Evolutionary conservation across 2,888 invertebrate genomes (phyloP).

Genomic region (Vanessa cardui): DNA sequence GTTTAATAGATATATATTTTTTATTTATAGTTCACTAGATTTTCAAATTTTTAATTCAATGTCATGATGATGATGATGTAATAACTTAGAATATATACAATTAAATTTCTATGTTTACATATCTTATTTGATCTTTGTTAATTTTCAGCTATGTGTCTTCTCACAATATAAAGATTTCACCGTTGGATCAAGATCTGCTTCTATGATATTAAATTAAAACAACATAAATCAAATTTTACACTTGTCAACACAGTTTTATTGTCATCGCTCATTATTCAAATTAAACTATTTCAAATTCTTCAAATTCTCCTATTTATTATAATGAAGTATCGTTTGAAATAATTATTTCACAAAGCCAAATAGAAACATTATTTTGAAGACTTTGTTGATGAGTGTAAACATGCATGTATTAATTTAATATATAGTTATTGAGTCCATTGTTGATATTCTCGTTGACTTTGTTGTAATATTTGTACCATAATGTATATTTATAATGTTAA

Average conservation of each 20-base stretch:
- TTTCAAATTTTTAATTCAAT: too few relatives aligned
- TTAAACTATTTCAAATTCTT: not conserved
- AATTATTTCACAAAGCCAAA: not conserved
- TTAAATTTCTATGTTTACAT: not conserved
- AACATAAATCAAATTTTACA: slow-evolving; percentile 22
- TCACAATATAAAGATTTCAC: slow-evolving; percentile 97
- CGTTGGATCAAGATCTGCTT: slow-evolving; percentile 90
- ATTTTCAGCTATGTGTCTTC: slow-evolving; percentile 93
- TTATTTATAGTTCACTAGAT: too few relatives aligned
- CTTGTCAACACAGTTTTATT: slow-evolving; percentile 32
- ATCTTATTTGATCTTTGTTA: slow-evolving; percentile 35
- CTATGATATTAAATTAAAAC: slow-evolving; percentile 84
- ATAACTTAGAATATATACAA: not conserved
- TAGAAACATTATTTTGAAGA: not conserved
- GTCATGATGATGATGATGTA: too few relatives aligned
- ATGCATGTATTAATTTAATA: slow-evolving; percentile 63
- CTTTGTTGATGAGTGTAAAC: slow-evolving; percentile 38
- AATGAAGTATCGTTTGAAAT: not conserved
- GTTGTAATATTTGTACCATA: slow-evolving; percentile 62
- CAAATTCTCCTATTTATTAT: not conserved
- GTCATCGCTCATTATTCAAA: not conserved
- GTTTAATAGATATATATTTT: too few relatives aligned
- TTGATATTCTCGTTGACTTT: slow-evolving; percentile 82
- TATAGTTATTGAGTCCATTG: slow-evolving; percentile 78
- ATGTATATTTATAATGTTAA: slow-evolving; percentile 30